These are phyloP conservation scores for Chionis minor DNA, from an alignment of 2,113 vertebrate genomes.

Conservation along the genomic window DNA sequence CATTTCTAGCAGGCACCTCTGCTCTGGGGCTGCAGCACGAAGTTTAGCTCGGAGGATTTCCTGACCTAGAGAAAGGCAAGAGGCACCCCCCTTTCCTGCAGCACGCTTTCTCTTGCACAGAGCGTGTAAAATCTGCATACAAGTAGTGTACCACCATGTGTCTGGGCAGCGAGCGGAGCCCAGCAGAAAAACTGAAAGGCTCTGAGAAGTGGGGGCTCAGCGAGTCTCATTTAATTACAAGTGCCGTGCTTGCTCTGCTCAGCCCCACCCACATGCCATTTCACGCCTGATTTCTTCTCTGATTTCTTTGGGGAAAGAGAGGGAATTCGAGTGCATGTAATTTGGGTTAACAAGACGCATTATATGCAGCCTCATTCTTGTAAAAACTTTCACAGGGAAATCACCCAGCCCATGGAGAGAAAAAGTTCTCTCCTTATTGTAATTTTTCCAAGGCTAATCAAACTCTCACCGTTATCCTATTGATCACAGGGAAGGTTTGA, in stretches of 20 bases:
- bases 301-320: conserved; percentile 71
- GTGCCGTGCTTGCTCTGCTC: conserved; percentile 11
- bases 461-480: conserved; percentile 54
- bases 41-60: not conserved
- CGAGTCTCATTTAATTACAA: conserved; percentile 47
- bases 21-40: not conserved
- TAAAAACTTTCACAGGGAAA: conserved; percentile 72
- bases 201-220: conserved; percentile 4
- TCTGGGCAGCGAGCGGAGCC: not conserved
- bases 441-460: conserved; percentile 67
- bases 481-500: conserved; percentile 65
- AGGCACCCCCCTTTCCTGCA: not conserved
- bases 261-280: conserved; percentile 65
- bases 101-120: not conserved
- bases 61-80: not conserved
- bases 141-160: accelerated
- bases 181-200: not conserved
- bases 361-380: conserved; percentile 71
- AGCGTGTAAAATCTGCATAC: accelerated
- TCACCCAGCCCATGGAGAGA: conserved; percentile 49
- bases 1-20: not conserved
- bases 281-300: conserved; percentile 70
- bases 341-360: conserved; percentile 73
- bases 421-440: conserved; percentile 67
- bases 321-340: conserved; percentile 71